phyloP scores from a whole-genome alignment of 2,797 vertebrate genomes.

The Crypturellus tataupa region DNA sequence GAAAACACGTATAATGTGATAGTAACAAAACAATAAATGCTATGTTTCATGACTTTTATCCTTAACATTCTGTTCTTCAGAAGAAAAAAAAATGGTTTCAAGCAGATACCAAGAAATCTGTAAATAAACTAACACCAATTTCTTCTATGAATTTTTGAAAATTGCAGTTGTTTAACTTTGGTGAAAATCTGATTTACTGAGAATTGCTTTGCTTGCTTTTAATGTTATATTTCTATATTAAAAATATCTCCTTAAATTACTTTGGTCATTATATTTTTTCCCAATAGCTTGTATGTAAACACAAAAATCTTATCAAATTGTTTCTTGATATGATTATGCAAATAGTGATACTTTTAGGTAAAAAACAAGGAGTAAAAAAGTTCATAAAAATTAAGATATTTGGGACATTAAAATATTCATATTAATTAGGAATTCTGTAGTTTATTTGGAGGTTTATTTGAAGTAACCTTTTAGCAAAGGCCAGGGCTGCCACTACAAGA shows the following conservation, averaged over 20 bases:
- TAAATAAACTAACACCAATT: neutral
- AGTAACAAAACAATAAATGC: neutral
- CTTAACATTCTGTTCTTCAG: neutral
- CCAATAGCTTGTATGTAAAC: neutral
- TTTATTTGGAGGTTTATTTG: neutral
- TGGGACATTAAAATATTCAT: neutral
- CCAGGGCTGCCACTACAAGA: neutral
- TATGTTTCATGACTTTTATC: neutral
- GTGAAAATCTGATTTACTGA: neutral
- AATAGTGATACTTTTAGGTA: neutral
- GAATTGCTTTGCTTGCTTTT: neutral
- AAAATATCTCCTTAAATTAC: neutral
- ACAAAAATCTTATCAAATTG: neutral
- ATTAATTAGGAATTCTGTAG: neutral
- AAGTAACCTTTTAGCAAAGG: neutral
- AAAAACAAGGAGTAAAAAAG: neutral
- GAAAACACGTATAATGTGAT: neutral
- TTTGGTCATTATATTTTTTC: neutral
- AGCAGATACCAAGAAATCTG: neutral
- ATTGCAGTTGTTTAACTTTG: neutral
- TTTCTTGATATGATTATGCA: neutral
- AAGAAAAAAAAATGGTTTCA: neutral
- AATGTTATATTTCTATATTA: neutral
- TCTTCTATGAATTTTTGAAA: neutral
- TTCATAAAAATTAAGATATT: neutral